These are phyloP conservation scores for Sylvia borin DNA, from an alignment of 2,797 vertebrate genomes.

Conservation along the genomic window DNA sequence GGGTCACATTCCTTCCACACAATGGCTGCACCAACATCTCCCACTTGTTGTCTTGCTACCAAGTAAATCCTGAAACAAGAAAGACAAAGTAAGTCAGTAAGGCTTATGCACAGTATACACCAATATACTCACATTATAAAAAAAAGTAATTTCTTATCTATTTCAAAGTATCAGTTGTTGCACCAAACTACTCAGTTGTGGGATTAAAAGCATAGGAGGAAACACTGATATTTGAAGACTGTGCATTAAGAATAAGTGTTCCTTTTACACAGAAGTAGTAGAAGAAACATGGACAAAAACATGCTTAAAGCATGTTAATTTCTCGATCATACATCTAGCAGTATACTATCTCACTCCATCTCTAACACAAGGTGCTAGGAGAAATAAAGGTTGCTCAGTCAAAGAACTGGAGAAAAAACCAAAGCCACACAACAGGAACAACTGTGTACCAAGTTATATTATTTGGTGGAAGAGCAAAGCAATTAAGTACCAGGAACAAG, in stretches of 20 bases:
- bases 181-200: background rate
- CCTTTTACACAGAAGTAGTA: background rate
- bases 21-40: background rate
- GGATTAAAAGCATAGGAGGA: background rate
- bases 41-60: background rate
- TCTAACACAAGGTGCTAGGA: background rate
- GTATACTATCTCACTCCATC: background rate
- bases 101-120: background rate
- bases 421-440: background rate
- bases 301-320: background rate
- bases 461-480: background rate
- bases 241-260: background rate
- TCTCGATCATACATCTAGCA: background rate
- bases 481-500: background rate
- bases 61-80: conserved; percentile 55
- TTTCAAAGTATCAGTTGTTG: background rate
- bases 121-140: background rate
- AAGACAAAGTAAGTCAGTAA: background rate
- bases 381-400: background rate
- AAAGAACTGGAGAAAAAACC: background rate
- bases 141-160: background rate
- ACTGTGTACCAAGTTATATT: background rate
- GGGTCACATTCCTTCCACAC: conserved; percentile 36
- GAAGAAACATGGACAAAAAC: background rate
- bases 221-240: background rate